Conservation (phyloP, 1,140 invertebrate species). For the Asbolus verrucosus region DNA sequence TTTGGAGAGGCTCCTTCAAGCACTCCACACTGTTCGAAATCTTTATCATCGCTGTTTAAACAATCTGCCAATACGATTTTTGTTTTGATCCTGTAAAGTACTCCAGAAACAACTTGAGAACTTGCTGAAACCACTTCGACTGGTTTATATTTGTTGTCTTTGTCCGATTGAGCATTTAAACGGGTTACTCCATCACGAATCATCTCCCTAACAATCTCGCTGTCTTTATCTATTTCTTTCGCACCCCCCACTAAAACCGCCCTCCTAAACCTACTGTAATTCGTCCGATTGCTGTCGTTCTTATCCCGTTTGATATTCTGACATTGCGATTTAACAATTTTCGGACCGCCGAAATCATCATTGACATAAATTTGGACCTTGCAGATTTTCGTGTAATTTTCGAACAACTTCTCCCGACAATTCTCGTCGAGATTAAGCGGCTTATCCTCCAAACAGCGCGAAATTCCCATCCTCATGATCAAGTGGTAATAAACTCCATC, state of each 20-base stretch:
- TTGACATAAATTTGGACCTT: conserved; percentile 61
- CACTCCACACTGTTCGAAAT: conserved; percentile 41
- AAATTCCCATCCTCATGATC: conserved; percentile 59
- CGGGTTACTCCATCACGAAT: conserved; percentile 60
- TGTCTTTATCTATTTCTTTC: conserved; percentile 52
- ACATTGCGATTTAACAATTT: conserved; percentile 63
- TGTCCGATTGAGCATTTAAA: conserved; percentile 43
- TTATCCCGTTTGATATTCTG: conserved; percentile 58
- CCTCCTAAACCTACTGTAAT: conserved; percentile 50
- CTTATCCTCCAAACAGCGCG: conserved; percentile 59
- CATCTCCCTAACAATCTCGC: conserved; percentile 62
- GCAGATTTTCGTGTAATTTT: conserved; percentile 60
- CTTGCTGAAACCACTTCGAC: conserved; percentile 51
- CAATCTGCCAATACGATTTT: conserved; percentile 48
- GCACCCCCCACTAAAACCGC: conserved; percentile 51
- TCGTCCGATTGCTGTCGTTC: conserved; percentile 56
- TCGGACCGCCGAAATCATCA: conserved; percentile 58
- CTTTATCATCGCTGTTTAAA: conserved; percentile 39
- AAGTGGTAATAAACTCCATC: conserved; percentile 61
- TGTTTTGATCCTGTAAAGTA: conserved; percentile 46
- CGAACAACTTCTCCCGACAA: conserved; percentile 56
- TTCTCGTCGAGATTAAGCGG: conserved; percentile 46
- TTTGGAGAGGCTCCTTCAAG: conserved; percentile 59
- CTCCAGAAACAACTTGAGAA: conserved; percentile 52
- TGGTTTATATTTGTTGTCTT: conserved; percentile 50